Base-by-base conservation (phyloP, 2,113 vertebrate species). In the Marcusenius ussheri region DNA sequence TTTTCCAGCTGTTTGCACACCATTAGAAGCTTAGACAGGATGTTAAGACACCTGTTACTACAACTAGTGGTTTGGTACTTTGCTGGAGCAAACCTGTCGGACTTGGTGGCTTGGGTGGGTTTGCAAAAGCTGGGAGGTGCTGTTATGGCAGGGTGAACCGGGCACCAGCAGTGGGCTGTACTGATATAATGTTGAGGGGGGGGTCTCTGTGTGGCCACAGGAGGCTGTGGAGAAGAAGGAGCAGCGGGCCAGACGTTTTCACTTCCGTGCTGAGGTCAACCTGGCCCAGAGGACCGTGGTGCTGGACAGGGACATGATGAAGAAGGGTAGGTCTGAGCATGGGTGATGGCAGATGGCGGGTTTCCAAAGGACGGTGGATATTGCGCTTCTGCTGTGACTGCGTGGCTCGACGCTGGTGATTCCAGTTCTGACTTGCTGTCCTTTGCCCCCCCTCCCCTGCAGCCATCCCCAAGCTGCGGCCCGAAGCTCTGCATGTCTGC, bases 221-320 rank as follows among this genome's bases (percentile, higher is more conserved):
- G 98, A 99, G 93, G 98, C 98, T 0, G 98, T 99, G 9, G 98
- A 99, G 95, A 98, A 95, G 90, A 99, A 99, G 92, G 98, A 99
- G 89, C 98, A 99, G 93, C 95, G 98, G 94, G 98, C 98, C 6
- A 96, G 96, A 84, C 96, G 98, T 45, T 99, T 99, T 89, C 97
- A 99, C 91, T 99, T 99, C 93, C 95, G 96, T 17, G 95, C 95
- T 0, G 98, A 99, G 92, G 96, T 96, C 87, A 97, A 94, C 85
- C 92, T 96, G 0, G 90, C 94, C 19, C 98, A 98, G 92, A 97
- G 96, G 88, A 97, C 97, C 24, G 96, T 99, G 27, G 95, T 97
- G 0, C 91, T 99, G 93, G 98, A 99, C 90, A 96, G 96, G 92
- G 98, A 99, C 47, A 93, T 95, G 91, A 95, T 99, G 94, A 99